phyloP scores from a whole-genome alignment of 92 coral and sea anemone species.

The Bergia sp. region DNA sequence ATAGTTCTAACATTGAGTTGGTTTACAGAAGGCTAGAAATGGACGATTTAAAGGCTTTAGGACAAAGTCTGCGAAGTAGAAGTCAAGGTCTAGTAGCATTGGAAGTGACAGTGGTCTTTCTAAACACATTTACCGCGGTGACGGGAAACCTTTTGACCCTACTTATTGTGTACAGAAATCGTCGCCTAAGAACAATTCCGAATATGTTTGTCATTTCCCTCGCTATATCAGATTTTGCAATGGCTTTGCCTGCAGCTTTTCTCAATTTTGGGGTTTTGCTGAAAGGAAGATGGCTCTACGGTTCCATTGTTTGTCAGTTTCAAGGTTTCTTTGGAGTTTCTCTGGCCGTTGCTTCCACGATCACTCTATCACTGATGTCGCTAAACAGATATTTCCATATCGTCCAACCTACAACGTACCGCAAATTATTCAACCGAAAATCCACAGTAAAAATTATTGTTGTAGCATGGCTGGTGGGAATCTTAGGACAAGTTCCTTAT shows the following conservation, averaged over 20 bases:
- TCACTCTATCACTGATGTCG: slow-evolving; percentile 51
- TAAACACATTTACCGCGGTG: slow-evolving; percentile 42
- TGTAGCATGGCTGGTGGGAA: slow-evolving; percentile 46
- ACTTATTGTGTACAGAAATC: slow-evolving; percentile 43
- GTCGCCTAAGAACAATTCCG: slow-evolving; percentile 49
- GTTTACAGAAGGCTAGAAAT: neutral
- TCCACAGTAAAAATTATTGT: slow-evolving; percentile 27
- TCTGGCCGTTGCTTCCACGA: slow-evolving; percentile 40
- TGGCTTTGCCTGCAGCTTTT: slow-evolving; percentile 29
- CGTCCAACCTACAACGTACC: slow-evolving; percentile 24
- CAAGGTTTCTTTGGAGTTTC: slow-evolving; percentile 51
- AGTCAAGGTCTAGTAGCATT: slow-evolving; percentile 10
- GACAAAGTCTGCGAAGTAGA: slow-evolving; percentile 8
- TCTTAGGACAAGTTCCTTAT: slow-evolving; percentile 24
- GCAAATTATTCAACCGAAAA: slow-evolving; percentile 33
- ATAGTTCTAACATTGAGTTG: neutral
- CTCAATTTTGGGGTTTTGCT: slow-evolving; percentile 33
- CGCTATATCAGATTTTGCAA: slow-evolving; percentile 47
- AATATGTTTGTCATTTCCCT: slow-evolving; percentile 45
- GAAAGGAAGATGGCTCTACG: slow-evolving; percentile 48
- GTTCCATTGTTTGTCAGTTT: slow-evolving; percentile 26
- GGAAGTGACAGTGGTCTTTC: slow-evolving; percentile 39
- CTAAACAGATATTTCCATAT: slow-evolving; percentile 52
- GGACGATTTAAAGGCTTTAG: slow-evolving; percentile 32
- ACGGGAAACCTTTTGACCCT: slow-evolving; percentile 48